A percentile compares a stretch with the other conserved stretches of the same genome.
Evolutionary conservation across 2,113 vertebrate species (phyloP).

Genomic region (Urocitellus parryii): DNA sequence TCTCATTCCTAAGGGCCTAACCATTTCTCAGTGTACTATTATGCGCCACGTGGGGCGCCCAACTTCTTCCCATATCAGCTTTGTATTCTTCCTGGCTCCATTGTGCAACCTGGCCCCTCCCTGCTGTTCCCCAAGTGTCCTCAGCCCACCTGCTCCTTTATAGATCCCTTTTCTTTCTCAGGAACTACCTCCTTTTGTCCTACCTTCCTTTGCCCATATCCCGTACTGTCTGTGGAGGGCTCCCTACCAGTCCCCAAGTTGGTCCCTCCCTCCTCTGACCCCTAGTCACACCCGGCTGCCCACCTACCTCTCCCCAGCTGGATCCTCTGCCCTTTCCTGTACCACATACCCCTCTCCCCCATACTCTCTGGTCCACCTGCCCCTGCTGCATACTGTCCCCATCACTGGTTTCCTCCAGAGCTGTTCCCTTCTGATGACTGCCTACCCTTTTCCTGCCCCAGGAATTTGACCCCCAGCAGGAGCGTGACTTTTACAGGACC

Average conservation of each 20-base stretch:
- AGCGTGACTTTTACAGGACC: constrained; percentile 93
- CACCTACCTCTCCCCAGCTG: neutral
- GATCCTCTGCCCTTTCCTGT: neutral
- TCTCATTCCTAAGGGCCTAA: neutral
- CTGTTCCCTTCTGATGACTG: neutral
- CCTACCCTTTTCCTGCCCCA: constrained; percentile 65
- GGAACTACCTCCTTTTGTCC: neutral
- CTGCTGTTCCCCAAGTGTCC: no score
- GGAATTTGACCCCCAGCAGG: constrained; percentile 91
- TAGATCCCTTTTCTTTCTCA: neutral
- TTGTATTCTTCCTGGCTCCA: neutral
- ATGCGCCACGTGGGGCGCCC: neutral
- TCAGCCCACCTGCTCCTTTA: neutral
- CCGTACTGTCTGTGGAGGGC: neutral
- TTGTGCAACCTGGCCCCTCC: neutral
- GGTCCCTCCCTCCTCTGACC: neutral
- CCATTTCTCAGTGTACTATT: neutral
- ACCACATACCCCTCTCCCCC: neutral
- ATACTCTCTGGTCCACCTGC: neutral
- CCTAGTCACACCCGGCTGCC: neutral
- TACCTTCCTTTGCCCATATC: neutral
- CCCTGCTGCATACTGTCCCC: neutral
- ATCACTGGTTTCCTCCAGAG: neutral
- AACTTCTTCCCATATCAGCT: neutral
- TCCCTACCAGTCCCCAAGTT: neutral